These are phyloP conservation scores for Takifugu rubripes DNA, from an alignment of 2,797 vertebrate species.

Conservation along the genomic window DNA sequence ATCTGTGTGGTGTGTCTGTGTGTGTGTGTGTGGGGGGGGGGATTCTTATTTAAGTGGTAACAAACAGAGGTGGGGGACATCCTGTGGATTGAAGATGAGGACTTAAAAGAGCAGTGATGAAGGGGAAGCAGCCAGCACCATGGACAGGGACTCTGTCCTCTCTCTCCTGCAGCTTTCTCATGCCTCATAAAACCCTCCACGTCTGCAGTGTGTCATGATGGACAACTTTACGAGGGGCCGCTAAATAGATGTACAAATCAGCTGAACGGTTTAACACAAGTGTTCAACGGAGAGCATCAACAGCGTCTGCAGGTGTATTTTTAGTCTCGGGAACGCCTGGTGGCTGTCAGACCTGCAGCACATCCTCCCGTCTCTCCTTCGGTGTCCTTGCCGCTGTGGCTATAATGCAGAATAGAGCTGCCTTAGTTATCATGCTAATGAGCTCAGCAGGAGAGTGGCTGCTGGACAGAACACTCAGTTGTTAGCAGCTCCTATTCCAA, in stretches of 20 bases:
- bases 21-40: too few species aligned
- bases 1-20: too few species aligned
- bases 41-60: not conserved
- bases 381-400: constrained; percentile 58
- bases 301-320: constrained; percentile 44
- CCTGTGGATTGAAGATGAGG: constrained; percentile 1
- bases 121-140: constrained; percentile 69
- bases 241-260: not conserved
- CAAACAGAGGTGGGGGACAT: not conserved
- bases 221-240: not conserved
- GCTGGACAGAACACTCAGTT: constrained; percentile 22
- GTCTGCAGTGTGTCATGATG: constrained; percentile 3
- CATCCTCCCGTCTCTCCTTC: not conserved
- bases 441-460: constrained; percentile 21
- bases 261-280: constrained; percentile 14
- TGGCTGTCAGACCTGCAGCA: constrained; percentile 32
- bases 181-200: not conserved
- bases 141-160: constrained; percentile 66
- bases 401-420: constrained; percentile 30
- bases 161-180: not conserved
- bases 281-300: constrained; percentile 21
- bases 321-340: constrained; percentile 40
- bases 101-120: constrained; percentile 29
- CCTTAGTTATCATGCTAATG: constrained; percentile 44
- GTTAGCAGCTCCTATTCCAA: too few species aligned